phyloP scores from a whole-genome alignment of 2,113 vertebrate genomes.

The Siniperca chuatsi region DNA sequence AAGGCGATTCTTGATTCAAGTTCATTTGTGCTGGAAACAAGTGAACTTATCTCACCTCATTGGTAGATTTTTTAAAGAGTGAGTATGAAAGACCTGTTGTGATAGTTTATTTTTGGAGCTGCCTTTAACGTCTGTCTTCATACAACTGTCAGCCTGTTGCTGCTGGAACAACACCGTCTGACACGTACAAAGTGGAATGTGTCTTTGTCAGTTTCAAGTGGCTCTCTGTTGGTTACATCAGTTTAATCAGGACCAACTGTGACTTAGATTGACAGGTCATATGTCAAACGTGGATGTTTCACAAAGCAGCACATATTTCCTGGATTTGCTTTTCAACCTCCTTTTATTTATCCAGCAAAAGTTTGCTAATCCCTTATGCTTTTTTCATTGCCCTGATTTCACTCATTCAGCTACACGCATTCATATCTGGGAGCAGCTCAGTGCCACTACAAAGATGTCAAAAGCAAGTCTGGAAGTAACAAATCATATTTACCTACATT shows the following conservation, averaged over 20 bases:
- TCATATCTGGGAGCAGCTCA: conserved; percentile 28
- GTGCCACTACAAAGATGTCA: neutral
- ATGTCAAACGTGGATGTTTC: conserved; percentile 41
- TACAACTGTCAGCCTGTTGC: conserved; percentile 49
- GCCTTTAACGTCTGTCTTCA: conserved; percentile 38
- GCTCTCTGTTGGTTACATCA: conserved; percentile 66
- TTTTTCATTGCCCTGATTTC: conserved; percentile 38
- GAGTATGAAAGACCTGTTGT: conserved; percentile 49
- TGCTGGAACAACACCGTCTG: conserved; percentile 44
- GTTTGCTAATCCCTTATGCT: conserved; percentile 40
- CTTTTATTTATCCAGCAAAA: conserved; percentile 33
- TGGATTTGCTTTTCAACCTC: conserved; percentile 41
- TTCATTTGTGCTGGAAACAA: conserved; percentile 51
- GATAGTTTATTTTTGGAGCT: conserved; percentile 46
- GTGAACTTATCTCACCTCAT: conserved; percentile 38
- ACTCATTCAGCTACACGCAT: conserved; percentile 12
- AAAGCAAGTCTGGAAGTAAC: neutral
- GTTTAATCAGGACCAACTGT: conserved; percentile 59
- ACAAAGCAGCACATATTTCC: conserved; percentile 43
- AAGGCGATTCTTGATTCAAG: conserved; percentile 20
- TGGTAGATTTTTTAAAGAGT: conserved; percentile 14
- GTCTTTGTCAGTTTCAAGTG: conserved; percentile 62
- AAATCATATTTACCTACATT: neutral
- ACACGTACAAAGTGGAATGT: conserved; percentile 50
- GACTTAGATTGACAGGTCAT: conserved; percentile 55